A percentile compares a stretch with the other conserved stretches of the same genome.
These are phyloP conservation scores for Chionis minor DNA, from an alignment of 2,113 vertebrate genomes.

Conservation along the genomic window DNA sequence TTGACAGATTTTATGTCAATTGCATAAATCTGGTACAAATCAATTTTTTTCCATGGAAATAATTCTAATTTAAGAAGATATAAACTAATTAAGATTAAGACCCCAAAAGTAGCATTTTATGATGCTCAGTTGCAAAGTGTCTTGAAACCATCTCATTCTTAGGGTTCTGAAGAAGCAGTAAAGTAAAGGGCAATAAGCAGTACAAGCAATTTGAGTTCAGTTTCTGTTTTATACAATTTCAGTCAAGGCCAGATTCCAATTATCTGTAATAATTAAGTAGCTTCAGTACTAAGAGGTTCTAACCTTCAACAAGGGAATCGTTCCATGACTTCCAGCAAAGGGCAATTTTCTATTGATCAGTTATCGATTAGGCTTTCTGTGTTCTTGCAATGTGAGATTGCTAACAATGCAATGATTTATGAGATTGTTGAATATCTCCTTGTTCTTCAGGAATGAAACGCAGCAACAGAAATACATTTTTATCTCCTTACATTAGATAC, in stretches of 20 bases:
- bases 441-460: neutral
- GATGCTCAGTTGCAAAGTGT: neutral
- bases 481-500: neutral
- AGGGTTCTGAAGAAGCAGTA: neutral
- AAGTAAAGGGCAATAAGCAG: neutral
- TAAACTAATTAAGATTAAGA: neutral
- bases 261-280: conserved; percentile 7
- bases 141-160: neutral
- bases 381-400: neutral
- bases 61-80: neutral
- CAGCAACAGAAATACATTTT: neutral
- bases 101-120: neutral
- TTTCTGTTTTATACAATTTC: neutral
- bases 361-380: neutral
- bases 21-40: neutral
- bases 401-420: neutral
- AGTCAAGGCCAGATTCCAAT: neutral
- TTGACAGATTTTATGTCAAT: neutral
- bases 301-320: neutral
- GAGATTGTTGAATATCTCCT: neutral
- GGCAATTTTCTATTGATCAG: conserved; percentile 13
- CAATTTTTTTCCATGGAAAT: neutral
- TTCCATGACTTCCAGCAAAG: neutral
- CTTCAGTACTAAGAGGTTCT: neutral
- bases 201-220: accelerated